Conservation (phyloP, 2,113 vertebrate genomes). For the Cariama cristata region DNA sequence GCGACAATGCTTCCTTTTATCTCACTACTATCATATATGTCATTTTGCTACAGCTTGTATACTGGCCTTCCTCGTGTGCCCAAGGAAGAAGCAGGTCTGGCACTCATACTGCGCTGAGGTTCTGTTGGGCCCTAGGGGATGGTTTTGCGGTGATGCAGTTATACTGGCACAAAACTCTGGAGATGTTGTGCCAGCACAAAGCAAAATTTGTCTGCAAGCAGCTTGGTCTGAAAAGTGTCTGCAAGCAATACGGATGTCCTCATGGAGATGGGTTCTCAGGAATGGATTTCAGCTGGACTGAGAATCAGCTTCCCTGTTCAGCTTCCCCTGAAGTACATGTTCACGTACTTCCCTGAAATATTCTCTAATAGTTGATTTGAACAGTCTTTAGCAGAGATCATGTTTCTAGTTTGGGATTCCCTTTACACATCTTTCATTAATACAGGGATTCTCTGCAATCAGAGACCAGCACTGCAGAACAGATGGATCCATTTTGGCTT, state of each 20-base stretch:
- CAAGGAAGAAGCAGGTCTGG: neutral
- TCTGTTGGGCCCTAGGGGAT: neutral
- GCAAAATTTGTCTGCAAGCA: neutral
- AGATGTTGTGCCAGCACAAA: neutral
- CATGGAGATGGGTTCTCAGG: neutral
- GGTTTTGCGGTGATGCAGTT: neutral
- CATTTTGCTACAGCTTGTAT: neutral
- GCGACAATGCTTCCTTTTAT: neutral
- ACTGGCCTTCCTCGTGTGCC: neutral
- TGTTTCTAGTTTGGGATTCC: conserved; percentile 67
- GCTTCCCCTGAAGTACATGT: neutral
- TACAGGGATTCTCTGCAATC: conserved; percentile 52
- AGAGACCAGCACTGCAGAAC: conserved; percentile 47
- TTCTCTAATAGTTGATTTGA: conserved; percentile 18
- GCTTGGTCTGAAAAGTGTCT: neutral
- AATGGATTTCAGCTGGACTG: neutral
- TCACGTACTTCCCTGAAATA: neutral
- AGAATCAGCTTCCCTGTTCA: neutral
- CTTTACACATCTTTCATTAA: conserved; percentile 61
- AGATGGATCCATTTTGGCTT: conserved; percentile 68
- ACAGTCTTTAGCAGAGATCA: conserved; percentile 36
- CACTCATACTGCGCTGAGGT: neutral
- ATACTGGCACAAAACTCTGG: neutral
- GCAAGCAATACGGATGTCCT: neutral
- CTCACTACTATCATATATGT: neutral